These are phyloP conservation scores for Chionomys nivalis DNA, from an alignment of 2,113 vertebrate species.

Conservation along the genomic window DNA sequence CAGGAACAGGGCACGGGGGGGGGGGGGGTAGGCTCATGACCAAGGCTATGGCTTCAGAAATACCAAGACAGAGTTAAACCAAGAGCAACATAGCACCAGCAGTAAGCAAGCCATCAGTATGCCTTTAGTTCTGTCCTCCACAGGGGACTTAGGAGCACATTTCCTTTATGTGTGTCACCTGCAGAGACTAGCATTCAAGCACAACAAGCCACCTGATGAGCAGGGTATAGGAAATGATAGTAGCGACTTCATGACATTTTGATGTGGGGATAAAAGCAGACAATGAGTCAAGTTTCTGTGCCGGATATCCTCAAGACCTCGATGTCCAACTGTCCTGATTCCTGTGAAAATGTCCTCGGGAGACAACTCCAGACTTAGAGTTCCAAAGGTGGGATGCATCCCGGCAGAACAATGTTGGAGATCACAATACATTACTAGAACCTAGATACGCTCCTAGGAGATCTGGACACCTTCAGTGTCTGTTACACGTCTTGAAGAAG, in stretches of 20 bases:
- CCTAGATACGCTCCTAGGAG: neutral
- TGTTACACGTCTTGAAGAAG: neutral
- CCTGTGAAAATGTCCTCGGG: slow-evolving; percentile 13
- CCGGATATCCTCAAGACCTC: neutral
- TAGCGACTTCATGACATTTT: neutral
- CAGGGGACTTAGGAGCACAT: neutral
- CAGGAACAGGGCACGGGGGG: too few species aligned
- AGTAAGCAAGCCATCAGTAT: slow-evolving; percentile 61
- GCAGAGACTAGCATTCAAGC: neutral
- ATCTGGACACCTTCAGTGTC: neutral
- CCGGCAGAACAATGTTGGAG: neutral
- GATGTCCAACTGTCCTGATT: neutral
- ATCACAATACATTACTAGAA: slow-evolving; percentile 9
- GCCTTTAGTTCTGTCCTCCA: slow-evolving; percentile 1
- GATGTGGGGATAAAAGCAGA: neutral
- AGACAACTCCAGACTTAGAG: neutral
- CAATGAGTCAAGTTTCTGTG: neutral
- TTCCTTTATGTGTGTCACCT: neutral
- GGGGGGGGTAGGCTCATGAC: neutral
- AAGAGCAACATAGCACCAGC: slow-evolving; percentile 65
- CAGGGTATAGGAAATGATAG: neutral
- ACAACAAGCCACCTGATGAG: neutral
- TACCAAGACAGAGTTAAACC: slow-evolving; percentile 45
- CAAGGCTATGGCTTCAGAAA: slow-evolving; percentile 43
- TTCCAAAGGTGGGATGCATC: neutral